phyloP scores from a whole-genome alignment of 2,113 vertebrate genomes.

The Hippocampus barbouri region DNA sequence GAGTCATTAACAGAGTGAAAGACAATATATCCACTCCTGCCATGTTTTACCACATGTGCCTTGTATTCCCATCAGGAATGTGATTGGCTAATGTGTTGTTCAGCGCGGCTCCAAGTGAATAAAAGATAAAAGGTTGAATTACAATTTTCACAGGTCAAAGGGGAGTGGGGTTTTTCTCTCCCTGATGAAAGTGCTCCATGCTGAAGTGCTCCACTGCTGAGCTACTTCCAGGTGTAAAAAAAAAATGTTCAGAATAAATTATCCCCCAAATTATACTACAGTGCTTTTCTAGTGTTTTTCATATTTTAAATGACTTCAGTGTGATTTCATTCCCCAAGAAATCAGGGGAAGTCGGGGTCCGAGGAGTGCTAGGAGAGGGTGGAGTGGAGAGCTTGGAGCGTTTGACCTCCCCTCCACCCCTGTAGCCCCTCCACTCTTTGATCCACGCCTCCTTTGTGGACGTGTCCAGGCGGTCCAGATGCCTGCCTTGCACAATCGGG shows the following conservation, averaged over 20 bases:
- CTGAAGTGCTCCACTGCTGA: constrained; percentile 2
- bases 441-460: constrained; percentile 70
- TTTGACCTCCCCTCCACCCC: constrained; percentile 35
- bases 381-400: constrained; percentile 42
- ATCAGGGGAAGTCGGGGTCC: constrained; percentile 14
- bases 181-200: constrained; percentile 1
- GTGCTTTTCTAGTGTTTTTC: background rate
- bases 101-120: constrained; percentile 38
- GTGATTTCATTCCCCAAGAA: constrained; percentile 34
- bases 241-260: constrained; percentile 52
- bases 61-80: constrained; percentile 55
- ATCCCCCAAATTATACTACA: constrained; percentile 1
- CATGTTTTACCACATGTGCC: constrained; percentile 50
- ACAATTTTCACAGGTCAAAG: constrained; percentile 28
- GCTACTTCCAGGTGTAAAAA: constrained; percentile 22
- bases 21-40: constrained; percentile 2
- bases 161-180: constrained; percentile 10
- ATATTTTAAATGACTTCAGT: background rate
- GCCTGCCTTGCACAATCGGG: constrained; percentile 75
- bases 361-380: constrained; percentile 21
- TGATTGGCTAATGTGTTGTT: constrained; percentile 55
- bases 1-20: constrained; percentile 17
- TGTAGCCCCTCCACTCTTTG: constrained; percentile 72
- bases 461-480: constrained; percentile 75
- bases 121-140: constrained; percentile 29